Base-by-base conservation (phyloP, 35 echinoderm and acorn worm genomes). In the Apostichopus japonicus region DNA sequence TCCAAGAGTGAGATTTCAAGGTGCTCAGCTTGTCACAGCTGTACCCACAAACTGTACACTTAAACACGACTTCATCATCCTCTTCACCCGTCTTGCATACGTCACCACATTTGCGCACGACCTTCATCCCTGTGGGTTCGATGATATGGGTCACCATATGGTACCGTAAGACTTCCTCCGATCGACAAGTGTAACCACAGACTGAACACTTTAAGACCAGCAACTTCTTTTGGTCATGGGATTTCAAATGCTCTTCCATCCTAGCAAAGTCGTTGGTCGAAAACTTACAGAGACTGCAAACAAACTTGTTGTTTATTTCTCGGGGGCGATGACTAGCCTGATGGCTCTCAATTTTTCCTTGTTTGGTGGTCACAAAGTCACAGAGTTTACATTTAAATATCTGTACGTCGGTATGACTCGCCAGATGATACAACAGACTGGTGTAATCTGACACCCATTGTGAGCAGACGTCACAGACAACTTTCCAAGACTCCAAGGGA, bases 351-450 rank as follows among this genome's bases (percentile, higher is more conserved):
- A 99, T 99, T 7, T 76, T 65, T 19, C 56, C 13, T 52, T 96
- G 54, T 8, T 65, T 78, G n/a, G 97, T 96, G 83, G 95, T 99
- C 16, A 98, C 94, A 95, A 93, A 99, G 63, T 99, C 94, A 90
- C 97, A 99, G 10, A 99, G 82, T 79, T 95, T 93, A 88, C 97
- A 99, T 57, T 96, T 96, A 90, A 93, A 99, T 56, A 98, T 98
- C 24, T 95, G 93, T 54, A 92, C 94, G 25, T 94, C 79, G 24
- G 79, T 27, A 92, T 98, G 96, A 53, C 87, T 94, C 14, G 94
- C 94, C 33, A 98, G 91, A 65, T 98, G 96, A n/a, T 92, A 90
- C 7, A 98, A 93, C 54, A 98, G 63, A 87, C 91, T 87, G 23
- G 90, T 19, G 56, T 98, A 98, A 54, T 79, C 78, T 14, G 83